Percentiles rank a stretch among this genome's conserved stretches.
Evolutionary conservation across 2,113 vertebrate genomes (phyloP).

Genomic region (Ammodytes dubius): DNA sequence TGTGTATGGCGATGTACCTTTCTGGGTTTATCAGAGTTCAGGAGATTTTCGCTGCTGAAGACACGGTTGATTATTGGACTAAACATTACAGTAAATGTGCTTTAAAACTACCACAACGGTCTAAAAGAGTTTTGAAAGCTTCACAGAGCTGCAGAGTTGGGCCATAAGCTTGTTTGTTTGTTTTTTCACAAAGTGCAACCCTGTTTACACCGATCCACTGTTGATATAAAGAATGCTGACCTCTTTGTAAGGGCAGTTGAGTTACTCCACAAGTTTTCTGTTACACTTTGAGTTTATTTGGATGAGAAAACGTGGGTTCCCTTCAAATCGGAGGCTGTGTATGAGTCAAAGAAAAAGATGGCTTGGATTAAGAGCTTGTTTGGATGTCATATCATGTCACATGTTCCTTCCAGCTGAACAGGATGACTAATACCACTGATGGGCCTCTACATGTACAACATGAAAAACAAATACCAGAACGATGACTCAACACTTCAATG

Average conservation of each 20-base stretch:
- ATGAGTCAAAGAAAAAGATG: not conserved
- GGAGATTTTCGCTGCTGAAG: not conserved
- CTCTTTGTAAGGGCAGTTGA: not conserved
- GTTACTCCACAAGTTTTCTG: not conserved
- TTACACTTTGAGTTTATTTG: not conserved
- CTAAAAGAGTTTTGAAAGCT: not conserved
- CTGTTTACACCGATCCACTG: not conserved
- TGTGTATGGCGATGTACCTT: no score
- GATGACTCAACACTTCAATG: not conserved
- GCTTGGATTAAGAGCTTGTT: not conserved
- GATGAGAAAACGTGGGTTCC: not conserved
- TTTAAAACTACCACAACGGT: not conserved
- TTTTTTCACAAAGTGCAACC: not conserved
- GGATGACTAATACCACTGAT: not conserved
- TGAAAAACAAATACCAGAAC: conserved; percentile 5
- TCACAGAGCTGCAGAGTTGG: not conserved
- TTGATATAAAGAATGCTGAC: not conserved
- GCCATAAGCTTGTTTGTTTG: not conserved
- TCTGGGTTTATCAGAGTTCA: no score
- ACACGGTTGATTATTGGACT: not conserved
- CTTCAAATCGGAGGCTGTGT: not conserved
- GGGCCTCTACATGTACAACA: not conserved
- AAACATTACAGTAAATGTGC: not conserved
- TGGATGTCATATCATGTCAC: not conserved
- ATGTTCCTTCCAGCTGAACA: not conserved